These are phyloP conservation scores for Panthera leo DNA, from an alignment of 2,113 vertebrate genomes.

Conservation along the genomic window DNA sequence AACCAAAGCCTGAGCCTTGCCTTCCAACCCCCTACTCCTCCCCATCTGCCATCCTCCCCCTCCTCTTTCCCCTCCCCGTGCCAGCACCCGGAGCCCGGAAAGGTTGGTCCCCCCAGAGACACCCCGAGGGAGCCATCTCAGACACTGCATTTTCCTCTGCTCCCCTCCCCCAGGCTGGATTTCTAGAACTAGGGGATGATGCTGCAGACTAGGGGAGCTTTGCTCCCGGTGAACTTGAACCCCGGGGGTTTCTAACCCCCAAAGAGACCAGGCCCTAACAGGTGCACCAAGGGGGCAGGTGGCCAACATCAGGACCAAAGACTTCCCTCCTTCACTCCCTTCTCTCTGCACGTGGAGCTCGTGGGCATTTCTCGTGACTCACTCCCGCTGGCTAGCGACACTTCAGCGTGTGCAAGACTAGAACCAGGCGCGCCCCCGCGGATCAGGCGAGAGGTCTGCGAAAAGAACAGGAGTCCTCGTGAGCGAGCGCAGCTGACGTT, in stretches of 20 bases:
- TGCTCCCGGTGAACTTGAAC: background rate
- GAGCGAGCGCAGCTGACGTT: background rate
- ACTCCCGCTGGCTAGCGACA: too few species aligned
- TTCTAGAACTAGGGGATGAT: background rate
- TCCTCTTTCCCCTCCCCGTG: background rate
- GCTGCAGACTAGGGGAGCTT: accelerated
- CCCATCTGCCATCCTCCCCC: too few species aligned
- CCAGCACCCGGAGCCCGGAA: background rate
- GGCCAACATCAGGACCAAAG: background rate
- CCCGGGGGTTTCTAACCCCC: background rate
- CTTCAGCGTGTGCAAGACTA: too few species aligned
- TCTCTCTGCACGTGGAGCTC: background rate
- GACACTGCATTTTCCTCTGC: background rate
- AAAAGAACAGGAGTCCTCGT: accelerated
- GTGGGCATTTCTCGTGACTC: background rate
- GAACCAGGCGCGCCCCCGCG: accelerated
- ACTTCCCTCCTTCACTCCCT: background rate
- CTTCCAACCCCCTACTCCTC: accelerated
- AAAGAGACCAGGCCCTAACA: background rate
- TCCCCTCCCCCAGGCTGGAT: accelerated
- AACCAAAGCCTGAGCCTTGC: background rate
- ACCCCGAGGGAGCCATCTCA: accelerated
- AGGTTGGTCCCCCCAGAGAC: background rate
- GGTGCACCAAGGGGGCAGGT: background rate
- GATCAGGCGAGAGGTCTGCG: background rate